These are phyloP conservation scores for Babyrousa celebensis DNA, from an alignment of 2,797 vertebrate genomes.

Conservation along the genomic window DNA sequence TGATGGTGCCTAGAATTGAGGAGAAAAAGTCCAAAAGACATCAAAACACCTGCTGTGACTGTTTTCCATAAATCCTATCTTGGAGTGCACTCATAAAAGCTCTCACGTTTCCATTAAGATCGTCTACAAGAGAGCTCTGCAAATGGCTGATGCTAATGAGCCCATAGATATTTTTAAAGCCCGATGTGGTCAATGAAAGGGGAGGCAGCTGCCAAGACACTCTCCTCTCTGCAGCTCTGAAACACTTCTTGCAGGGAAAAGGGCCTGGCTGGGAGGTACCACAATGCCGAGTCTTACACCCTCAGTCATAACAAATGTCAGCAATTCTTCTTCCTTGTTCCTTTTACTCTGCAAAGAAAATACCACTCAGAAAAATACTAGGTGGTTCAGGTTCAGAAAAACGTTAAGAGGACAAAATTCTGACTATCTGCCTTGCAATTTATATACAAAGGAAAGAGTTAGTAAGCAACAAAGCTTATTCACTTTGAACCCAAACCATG, in stretches of 20 bases:
- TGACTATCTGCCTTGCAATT: background rate
- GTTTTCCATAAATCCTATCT: slow-evolving; percentile 76
- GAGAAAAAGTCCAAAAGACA: slow-evolving; percentile 70
- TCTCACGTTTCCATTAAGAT: slow-evolving; percentile 81
- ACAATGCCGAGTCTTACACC: background rate
- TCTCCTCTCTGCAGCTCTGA: background rate
- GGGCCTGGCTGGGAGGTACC: background rate
- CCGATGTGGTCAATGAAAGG: slow-evolving; percentile 72
- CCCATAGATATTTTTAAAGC: slow-evolving; percentile 76
- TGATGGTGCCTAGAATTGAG: slow-evolving; percentile 62
- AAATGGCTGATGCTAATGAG: slow-evolving; percentile 78
- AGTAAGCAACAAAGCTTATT: background rate
- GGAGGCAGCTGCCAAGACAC: slow-evolving; percentile 66
- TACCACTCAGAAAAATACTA: background rate
- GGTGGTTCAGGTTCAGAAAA: slow-evolving; percentile 27
- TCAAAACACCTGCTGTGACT: slow-evolving; percentile 67
- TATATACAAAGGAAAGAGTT: slow-evolving; percentile 15
- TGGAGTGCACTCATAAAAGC: slow-evolving; percentile 77
- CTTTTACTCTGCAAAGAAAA: slow-evolving; percentile 61
- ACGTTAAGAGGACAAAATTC: background rate
- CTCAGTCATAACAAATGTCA: background rate
- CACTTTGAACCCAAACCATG: background rate
- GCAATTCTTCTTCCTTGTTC: background rate
- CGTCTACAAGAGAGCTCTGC: slow-evolving; percentile 19
- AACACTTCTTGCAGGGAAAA: slow-evolving; percentile 37